Evolutionary conservation across 2,888 invertebrate species (phyloP), one percentile per base, ranked within the genome.

Genomic region (Amphimallon solstitiale): DNA sequence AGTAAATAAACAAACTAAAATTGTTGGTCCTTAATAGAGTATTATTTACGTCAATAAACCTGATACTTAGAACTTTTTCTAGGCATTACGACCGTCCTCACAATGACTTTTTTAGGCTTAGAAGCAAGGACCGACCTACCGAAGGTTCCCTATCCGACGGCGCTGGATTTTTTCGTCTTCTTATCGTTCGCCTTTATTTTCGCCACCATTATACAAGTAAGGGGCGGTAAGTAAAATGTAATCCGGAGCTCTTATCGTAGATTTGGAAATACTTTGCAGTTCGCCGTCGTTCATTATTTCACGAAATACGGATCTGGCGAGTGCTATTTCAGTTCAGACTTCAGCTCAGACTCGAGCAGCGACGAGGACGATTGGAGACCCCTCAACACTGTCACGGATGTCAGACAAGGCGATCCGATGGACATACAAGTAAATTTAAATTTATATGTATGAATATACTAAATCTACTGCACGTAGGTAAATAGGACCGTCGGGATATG

Each of bases 121-220:
- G 92, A 93, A 78, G 92, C 92, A 1, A 85, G 93, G 67, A 92
- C 90, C 3, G 93, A 93, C 81, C 83, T 94, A 65, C 93, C 93
- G 3, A 92, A 92, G 84, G 93, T 94, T 61, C 89, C 93, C 51
- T 94, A 94, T 81, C 92, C 92, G 2, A 94, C 94, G n/a, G 93
- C 93, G 1, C 82, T 94, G 70, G 94, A 94, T 78, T 92, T 91
- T 77, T 94, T 93, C 79, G 92, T 94, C 2, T 92, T 92, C 76
- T 85, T 92, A 17, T 92, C 92, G 14, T 93, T 93, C 78, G 89
- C 88, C 1, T 92, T 92, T 77, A 92, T 92, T 70, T 92, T 92
- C 76, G 91, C 92, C 4, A 92, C 92, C 1, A 92, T 93, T 66
- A 87, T 93, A 66, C 92, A 93, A 82, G 86, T 86, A 72, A 70